phyloP scores from a whole-genome alignment of 37 sponge, comb jelly and placozoan genomes.

The Diacarnus erythraeanus region DNA sequence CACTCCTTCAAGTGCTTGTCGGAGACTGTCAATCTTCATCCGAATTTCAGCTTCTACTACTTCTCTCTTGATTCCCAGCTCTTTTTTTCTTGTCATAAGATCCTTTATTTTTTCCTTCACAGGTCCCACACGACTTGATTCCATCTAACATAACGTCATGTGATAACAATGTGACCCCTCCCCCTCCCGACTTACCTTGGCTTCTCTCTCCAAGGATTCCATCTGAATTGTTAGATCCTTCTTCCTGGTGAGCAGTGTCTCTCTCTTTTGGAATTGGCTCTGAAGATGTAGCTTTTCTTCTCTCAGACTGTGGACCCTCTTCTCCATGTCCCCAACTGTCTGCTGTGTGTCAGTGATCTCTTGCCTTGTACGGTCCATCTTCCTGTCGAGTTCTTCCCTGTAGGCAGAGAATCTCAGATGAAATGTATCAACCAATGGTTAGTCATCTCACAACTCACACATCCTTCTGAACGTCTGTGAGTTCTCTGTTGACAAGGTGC shows the following conservation, averaged over 20 bases:
- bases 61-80: slow-evolving; percentile 14
- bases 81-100: slow-evolving; percentile 16
- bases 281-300: slow-evolving; percentile 66
- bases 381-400: slow-evolving; percentile 61
- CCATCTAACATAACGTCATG: slow-evolving; percentile 15
- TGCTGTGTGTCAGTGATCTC: slow-evolving; percentile 42
- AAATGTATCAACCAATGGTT: neutral
- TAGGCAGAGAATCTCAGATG: neutral
- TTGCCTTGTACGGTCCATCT: slow-evolving; percentile 62
- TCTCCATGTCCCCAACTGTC: slow-evolving; percentile 45
- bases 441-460: slow-evolving; percentile 22
- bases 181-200: slow-evolving; percentile 39
- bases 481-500: slow-evolving; percentile 54
- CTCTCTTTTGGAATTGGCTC: slow-evolving; percentile 49
- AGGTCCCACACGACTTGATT: slow-evolving; percentile 20
- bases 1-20: slow-evolving; percentile 3
- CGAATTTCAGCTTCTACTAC: slow-evolving; percentile 18
- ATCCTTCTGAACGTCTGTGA: slow-evolving; percentile 51
- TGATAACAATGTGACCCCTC: neutral
- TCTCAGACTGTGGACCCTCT: slow-evolving; percentile 37
- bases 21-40: slow-evolving; percentile 33
- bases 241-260: slow-evolving; percentile 47
- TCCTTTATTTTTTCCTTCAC: slow-evolving; percentile 44
- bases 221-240: slow-evolving; percentile 34
- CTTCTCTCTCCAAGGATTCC: slow-evolving; percentile 54